phyloP scores from a whole-genome alignment of 2,888 invertebrate genomes.

The Lapara coniferarum region DNA sequence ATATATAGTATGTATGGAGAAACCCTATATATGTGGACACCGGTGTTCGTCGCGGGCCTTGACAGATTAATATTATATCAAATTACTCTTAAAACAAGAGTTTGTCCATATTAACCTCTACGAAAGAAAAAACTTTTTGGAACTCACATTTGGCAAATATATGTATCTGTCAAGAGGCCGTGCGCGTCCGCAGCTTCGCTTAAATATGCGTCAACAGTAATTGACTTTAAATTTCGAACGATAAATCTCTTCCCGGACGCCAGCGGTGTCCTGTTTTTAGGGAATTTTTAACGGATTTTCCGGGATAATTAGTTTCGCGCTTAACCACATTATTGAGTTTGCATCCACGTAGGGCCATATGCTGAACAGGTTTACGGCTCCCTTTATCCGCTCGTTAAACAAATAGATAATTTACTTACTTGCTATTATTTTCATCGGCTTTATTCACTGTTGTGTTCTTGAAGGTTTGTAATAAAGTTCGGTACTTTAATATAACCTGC shows the following conservation, averaged over 20 bases:
- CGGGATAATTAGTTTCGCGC: slow-evolving; percentile 27
- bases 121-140: slow-evolving; percentile 7
- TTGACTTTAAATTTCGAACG: slow-evolving; percentile 56
- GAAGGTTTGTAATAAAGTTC: not conserved
- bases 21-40: too few species aligned
- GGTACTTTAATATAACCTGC: not conserved
- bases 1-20: too few species aligned
- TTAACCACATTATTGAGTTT: slow-evolving; percentile 26
- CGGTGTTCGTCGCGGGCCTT: too few species aligned
- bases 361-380: not conserved
- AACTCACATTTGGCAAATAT: slow-evolving; percentile 37
- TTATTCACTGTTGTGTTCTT: slow-evolving; percentile 19
- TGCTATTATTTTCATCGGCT: not conserved
- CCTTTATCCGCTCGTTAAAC: slow-evolving; percentile 1
- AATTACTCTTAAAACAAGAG: too few species aligned
- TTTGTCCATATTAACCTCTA: slow-evolving; percentile 6
- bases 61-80: too few species aligned
- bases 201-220: slow-evolving; percentile 55
- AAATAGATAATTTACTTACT: slow-evolving; percentile 14
- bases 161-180: slow-evolving; percentile 51
- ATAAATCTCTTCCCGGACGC: slow-evolving; percentile 57
- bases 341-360: slow-evolving; percentile 19
- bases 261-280: slow-evolving; percentile 33
- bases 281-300: slow-evolving; percentile 30
- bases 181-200: slow-evolving; percentile 42